Conservation (phyloP, 1,140 invertebrate species). For the Cryptotermes secundus region DNA sequence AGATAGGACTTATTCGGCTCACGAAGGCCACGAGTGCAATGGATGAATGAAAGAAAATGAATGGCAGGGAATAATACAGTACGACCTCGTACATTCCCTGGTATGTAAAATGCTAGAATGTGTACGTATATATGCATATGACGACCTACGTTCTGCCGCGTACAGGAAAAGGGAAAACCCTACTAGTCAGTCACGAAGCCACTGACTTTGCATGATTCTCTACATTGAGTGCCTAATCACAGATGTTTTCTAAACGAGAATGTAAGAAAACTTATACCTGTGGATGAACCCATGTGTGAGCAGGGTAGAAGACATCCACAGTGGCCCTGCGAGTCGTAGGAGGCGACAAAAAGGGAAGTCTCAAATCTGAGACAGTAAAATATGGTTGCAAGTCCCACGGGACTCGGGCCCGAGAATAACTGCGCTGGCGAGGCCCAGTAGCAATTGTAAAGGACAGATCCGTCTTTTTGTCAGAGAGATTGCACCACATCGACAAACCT, state of each 20-base stretch:
- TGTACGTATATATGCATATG: not conserved
- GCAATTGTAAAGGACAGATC: too few relatives aligned
- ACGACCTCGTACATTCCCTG: not conserved
- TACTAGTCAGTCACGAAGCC: not conserved
- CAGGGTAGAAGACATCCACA: too few relatives aligned
- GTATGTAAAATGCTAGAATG: not conserved
- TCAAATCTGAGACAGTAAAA: too few relatives aligned
- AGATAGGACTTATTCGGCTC: not conserved
- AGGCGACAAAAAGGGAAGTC: too few relatives aligned
- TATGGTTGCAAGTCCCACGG: too few relatives aligned
- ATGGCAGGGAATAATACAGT: not conserved
- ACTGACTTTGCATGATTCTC: not conserved
- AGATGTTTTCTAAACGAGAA: not conserved
- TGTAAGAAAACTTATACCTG: too few relatives aligned
- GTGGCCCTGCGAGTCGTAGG: too few relatives aligned
- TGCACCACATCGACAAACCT: too few relatives aligned
- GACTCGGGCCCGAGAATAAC: too few relatives aligned
- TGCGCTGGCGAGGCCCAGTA: too few relatives aligned
- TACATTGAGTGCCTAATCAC: not conserved
- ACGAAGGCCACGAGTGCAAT: not conserved
- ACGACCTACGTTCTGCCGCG: not conserved
- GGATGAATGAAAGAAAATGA: slow-evolving; percentile 1
- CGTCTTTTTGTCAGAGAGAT: too few relatives aligned
- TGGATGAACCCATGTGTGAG: too few relatives aligned
- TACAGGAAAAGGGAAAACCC: not conserved